A percentile compares a stretch with the other conserved stretches of the same genome.
Evolutionary conservation across 2,113 vertebrate genomes (phyloP).

Genomic region (Hemicordylus capensis): DNA sequence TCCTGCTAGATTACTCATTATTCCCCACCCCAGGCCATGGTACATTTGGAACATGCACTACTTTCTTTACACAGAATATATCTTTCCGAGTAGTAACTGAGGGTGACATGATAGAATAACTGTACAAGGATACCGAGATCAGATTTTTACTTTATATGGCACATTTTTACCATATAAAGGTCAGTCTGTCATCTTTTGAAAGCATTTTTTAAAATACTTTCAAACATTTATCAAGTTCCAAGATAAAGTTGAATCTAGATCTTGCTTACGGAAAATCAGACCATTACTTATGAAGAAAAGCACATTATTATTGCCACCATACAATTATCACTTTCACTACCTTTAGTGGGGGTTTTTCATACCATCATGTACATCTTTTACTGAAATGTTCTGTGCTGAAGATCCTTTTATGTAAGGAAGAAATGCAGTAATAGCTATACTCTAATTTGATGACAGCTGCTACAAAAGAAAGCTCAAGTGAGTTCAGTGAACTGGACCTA

Average conservation of each 20-base stretch:
- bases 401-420: neutral
- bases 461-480: neutral
- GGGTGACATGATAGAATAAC: neutral
- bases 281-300: neutral
- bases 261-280: neutral
- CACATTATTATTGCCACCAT: neutral
- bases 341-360: neutral
- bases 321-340: neutral
- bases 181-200: neutral
- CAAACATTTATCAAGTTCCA: neutral
- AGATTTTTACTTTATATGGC: neutral
- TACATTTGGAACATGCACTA: neutral
- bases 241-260: neutral
- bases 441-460: slow-evolving; percentile 7
- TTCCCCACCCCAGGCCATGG: neutral
- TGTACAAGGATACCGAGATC: neutral
- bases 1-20: neutral
- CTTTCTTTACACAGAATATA: neutral
- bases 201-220: neutral
- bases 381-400: neutral
- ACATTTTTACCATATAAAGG: neutral
- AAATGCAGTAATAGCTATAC: neutral
- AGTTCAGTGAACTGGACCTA: slow-evolving; percentile 32
- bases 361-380: neutral
- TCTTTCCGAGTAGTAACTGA: no score